Evolutionary conservation across 2,888 invertebrate species (phyloP).

Genomic region (Nymphalis polychloros): DNA sequence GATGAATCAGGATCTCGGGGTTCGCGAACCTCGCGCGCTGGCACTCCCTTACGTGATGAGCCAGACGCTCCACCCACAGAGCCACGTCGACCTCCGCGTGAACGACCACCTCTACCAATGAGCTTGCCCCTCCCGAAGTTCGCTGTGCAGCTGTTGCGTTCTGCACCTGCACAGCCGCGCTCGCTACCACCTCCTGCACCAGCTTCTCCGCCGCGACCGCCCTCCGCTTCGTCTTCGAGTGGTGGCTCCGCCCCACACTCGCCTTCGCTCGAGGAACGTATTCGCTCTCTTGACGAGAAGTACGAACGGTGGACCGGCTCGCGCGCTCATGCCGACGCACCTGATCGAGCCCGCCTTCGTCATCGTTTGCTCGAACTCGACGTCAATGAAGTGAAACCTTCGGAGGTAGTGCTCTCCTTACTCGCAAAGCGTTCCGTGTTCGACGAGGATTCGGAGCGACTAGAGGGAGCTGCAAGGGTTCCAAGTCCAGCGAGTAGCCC

Average conservation of each 20-base stretch:
- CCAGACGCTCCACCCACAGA: slow-evolving; percentile 87
- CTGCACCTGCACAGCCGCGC: slow-evolving; percentile 75
- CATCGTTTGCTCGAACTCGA: slow-evolving; percentile 90
- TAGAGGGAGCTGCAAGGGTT: slow-evolving; percentile 91
- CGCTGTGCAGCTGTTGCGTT: slow-evolving; percentile 85
- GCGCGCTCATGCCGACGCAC: slow-evolving; percentile 82
- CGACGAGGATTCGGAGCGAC: slow-evolving; percentile 96
- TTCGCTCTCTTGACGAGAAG: slow-evolving; percentile 95
- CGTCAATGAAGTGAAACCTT: slow-evolving; percentile 91
- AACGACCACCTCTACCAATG: slow-evolving; percentile 85
- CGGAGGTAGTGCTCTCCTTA: slow-evolving; percentile 95
- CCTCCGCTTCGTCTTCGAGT: slow-evolving; percentile 89
- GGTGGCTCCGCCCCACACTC: slow-evolving; percentile 87
- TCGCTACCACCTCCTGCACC: slow-evolving; percentile 78
- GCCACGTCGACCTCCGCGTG: slow-evolving; percentile 86
- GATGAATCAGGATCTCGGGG: slow-evolving; percentile 75
- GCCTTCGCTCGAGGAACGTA: slow-evolving; percentile 92
- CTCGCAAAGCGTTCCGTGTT: slow-evolving; percentile 96
- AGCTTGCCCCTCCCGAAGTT: slow-evolving; percentile 94
- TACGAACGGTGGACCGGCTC: slow-evolving; percentile 93
- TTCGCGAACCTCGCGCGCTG: slow-evolving; percentile 87
- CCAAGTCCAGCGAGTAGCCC: slow-evolving; percentile 81
- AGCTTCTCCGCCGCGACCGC: slow-evolving; percentile 85
- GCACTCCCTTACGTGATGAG: slow-evolving; percentile 92
- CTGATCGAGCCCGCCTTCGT: slow-evolving; percentile 82